Evolutionary conservation across 2,113 vertebrate genomes (phyloP).

Genomic region (Lepidothrix coronata): DNA sequence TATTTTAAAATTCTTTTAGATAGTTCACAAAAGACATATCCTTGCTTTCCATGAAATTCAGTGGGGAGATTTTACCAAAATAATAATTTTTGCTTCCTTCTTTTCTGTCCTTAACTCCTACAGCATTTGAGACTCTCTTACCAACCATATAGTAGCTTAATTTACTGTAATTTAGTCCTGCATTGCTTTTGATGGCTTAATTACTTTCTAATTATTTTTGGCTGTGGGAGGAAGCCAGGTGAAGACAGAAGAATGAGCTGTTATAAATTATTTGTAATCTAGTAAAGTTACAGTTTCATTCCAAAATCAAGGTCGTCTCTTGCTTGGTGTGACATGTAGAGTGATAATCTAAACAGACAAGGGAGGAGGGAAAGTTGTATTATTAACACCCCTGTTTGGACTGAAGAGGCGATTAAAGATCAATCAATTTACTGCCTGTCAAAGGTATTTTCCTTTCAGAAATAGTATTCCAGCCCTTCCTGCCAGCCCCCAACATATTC

Average conservation of each 20-base stretch:
- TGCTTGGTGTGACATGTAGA: neutral
- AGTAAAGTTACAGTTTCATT: neutral
- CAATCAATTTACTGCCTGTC: neutral
- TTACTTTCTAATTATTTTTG: slow-evolving; percentile 46
- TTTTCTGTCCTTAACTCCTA: neutral
- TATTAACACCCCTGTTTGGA: neutral
- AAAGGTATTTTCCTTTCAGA: neutral
- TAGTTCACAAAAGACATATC: neutral
- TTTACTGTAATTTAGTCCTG: slow-evolving; percentile 25
- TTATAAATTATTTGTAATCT: slow-evolving; percentile 6
- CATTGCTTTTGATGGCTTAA: slow-evolving; percentile 38
- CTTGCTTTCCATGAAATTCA: neutral
- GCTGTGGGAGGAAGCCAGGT: slow-evolving; percentile 8
- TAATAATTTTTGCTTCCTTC: neutral
- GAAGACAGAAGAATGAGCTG: slow-evolving; percentile 1
- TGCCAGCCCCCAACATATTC: neutral
- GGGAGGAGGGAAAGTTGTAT: neutral
- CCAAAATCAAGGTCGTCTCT: neutral
- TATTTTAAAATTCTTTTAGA: neutral
- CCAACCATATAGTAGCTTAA: neutral
- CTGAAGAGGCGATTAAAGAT: neutral
- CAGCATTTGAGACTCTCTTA: neutral
- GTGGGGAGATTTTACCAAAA: neutral
- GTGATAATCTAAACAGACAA: neutral
- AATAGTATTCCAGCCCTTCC: neutral